Evolutionary conservation across 2,888 invertebrate genomes (phyloP), one percentile per base, ranked within the genome.

Genomic region (Peribatodes rhomboidaria): DNA sequence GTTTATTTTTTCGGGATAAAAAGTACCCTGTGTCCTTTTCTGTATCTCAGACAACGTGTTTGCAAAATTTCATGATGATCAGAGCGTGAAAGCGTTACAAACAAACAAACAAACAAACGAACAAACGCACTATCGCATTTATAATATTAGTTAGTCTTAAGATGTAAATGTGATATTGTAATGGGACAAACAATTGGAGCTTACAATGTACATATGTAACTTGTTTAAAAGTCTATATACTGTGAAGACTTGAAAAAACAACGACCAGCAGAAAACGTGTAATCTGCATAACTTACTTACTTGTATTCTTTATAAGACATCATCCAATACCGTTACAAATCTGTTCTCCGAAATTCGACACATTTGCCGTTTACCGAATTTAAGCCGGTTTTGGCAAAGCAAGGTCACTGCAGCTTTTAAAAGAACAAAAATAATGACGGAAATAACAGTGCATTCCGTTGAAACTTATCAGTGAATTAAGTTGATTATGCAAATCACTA

Each of bases 341-440:
- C 20, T 47, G 35, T 64, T 55, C 49, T 35, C 20, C 35, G 37
- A 59, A 50, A 14, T 54, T 35, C 11, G 31, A 27, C 18, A 64
- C 33, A 27, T 44, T 52, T 55, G 27, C 13, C 47, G n/a, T 46
- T 61, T 54, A 37, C 55, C 39, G 59, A 55, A 37, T 44, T 20
- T n/a, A 44, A 42, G 49, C 65, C 54, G 20, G 65, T 61, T 65
- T 39, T 20, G 62, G 52, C 44, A 41, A 55, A 27, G 49, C 65
- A 65, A 65, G 65, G 65, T 56, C 65, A 61, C 10, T 54, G 18
- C 53, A 49, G 54, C 49, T 42, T 64, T 64, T 58, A 59, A 49
- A 41, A 46, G 53, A 41, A 16, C 47, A 37, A 41, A 49, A 61
- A 53, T 44, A 58, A 52, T 20, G 39, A 27, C 44, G 33, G 54